Conservation (phyloP, 2,113 vertebrate genomes). For the Heteronetta atricapilla region DNA sequence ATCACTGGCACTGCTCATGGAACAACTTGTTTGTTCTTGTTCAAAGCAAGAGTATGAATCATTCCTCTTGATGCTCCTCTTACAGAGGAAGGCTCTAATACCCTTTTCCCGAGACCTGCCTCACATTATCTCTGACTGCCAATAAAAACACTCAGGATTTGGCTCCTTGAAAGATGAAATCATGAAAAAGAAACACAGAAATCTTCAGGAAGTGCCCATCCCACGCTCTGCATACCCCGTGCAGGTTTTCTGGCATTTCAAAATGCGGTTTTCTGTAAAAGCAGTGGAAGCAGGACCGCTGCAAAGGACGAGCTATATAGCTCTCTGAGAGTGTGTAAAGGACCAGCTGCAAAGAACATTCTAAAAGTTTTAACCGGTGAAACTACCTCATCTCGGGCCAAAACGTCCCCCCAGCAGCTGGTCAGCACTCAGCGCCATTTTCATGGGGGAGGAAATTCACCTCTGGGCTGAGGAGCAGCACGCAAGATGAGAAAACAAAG, state of each 20-base stretch:
- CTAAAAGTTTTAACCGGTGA: not conserved
- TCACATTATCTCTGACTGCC: not conserved
- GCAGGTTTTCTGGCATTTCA: not conserved
- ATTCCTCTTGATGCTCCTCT: not conserved
- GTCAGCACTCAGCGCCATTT: not conserved
- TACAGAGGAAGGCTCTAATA: not conserved
- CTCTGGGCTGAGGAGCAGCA: not conserved
- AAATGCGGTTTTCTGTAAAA: not conserved
- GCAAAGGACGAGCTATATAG: not conserved
- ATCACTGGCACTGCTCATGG: not conserved
- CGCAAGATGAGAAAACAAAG: conserved; percentile 3
- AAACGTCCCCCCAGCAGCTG: not conserved
- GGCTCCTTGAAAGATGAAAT: not conserved
- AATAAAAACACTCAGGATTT: not conserved
- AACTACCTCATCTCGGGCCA: not conserved
- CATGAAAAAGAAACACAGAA: not conserved
- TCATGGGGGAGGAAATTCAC: conserved; percentile 8
- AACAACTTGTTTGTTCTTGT: not conserved
- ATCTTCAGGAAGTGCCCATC: not conserved
- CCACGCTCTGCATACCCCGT: not conserved
- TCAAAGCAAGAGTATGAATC: not conserved
- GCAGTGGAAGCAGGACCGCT: not conserved
- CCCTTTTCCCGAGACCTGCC: not conserved
- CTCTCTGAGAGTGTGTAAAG: not conserved
- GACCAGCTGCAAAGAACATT: not conserved